These are phyloP conservation scores for Dysidea cf. avara DNA, from an alignment of 37 sponge, comb jelly and placozoan species.

Conservation along the genomic window DNA sequence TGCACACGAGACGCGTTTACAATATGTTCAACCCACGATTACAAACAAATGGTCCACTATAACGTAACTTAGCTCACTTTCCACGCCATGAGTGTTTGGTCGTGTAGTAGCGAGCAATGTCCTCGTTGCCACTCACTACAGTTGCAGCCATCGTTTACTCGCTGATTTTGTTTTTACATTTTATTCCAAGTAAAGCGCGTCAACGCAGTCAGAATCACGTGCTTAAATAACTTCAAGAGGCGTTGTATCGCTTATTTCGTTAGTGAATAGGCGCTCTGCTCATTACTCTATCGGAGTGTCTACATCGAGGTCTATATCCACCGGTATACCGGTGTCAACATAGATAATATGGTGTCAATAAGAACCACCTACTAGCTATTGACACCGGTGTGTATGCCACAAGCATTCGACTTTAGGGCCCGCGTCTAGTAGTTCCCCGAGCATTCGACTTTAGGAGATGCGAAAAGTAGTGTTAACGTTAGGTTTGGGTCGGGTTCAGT, in stretches of 20 bases:
- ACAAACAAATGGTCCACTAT: not conserved
- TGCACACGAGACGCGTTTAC: slow-evolving; percentile 3
- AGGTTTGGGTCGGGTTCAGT: too few relatives aligned
- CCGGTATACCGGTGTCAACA: slow-evolving; percentile 1
- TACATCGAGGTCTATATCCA: too few relatives aligned
- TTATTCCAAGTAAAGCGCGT: too few relatives aligned
- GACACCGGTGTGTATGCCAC: too few relatives aligned
- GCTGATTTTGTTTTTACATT: not conserved
- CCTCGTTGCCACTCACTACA: slow-evolving; percentile 60
- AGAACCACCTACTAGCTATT: too few relatives aligned
- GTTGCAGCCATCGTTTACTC: not conserved
- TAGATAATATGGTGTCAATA: not conserved
- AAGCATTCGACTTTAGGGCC: too few relatives aligned
- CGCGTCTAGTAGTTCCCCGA: too few relatives aligned
- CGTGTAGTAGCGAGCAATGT: slow-evolving; percentile 83
- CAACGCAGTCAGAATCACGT: not conserved
- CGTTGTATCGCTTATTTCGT: not conserved
- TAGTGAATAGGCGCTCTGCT: not conserved
- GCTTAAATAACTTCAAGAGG: not conserved
- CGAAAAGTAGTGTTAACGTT: too few relatives aligned
- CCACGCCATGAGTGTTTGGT: slow-evolving; percentile 97
- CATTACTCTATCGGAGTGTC: not conserved
- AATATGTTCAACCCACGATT: not conserved
- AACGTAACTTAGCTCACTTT: slow-evolving; percentile 57
- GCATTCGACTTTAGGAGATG: too few relatives aligned